Conservation (phyloP, 1,140 invertebrate species). For the Danaus melanippus region DNA sequence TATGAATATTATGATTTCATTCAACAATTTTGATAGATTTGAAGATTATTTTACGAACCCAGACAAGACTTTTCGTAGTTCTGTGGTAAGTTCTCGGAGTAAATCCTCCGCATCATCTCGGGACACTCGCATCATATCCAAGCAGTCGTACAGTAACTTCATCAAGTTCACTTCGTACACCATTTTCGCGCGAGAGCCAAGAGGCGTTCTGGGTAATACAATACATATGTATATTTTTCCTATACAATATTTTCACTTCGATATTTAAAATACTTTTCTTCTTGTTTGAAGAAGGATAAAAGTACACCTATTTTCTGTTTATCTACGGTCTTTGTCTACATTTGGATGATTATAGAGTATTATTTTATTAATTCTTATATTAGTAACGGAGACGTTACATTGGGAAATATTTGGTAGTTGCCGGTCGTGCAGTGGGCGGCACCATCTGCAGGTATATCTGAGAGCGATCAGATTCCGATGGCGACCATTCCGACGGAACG, state of each 20-base stretch:
- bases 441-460: constrained; percentile 36
- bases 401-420: constrained; percentile 50
- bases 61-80: constrained; percentile 43
- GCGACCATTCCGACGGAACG: constrained; percentile 8
- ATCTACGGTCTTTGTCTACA: no score
- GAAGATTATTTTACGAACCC: constrained; percentile 27
- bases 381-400: constrained; percentile 30
- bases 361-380: no score
- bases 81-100: constrained; percentile 35
- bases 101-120: constrained; percentile 49
- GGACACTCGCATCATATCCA: constrained; percentile 50
- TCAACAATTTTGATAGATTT: no score
- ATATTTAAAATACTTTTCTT: no score
- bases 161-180: constrained; percentile 47
- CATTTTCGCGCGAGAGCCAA: constrained; percentile 34
- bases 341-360: no score
- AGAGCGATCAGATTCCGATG: constrained; percentile 27
- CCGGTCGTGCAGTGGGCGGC: constrained; percentile 19
- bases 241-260: no score
- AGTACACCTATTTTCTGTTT: no score
- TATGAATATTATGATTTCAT: not conserved
- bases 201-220: constrained; percentile 33
- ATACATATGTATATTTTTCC: no score
- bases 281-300: no score
- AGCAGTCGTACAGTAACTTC: constrained; percentile 47